A percentile compares a stretch with the other conserved stretches of the same genome.
Conservation (phyloP, 2,113 vertebrate species). For the Butorides virescens region DNA sequence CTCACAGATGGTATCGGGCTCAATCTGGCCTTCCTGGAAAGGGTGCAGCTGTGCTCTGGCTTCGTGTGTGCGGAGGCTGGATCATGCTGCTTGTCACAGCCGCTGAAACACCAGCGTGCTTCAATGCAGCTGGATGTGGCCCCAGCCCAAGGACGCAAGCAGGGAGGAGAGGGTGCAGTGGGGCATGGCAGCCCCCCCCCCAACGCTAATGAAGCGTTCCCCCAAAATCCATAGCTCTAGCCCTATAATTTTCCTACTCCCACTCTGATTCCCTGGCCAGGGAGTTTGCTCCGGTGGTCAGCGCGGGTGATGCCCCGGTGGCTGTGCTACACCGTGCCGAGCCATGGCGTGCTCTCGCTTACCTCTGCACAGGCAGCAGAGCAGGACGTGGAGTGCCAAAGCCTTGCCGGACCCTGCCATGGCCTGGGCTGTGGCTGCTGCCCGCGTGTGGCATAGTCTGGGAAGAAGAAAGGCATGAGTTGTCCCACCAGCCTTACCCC, state of each 20-base stretch:
- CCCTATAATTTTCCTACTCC: rapidly evolving
- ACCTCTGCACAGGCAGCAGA: conserved; percentile 66
- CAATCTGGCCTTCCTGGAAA: conserved; percentile 35
- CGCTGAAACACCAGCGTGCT: rapidly evolving
- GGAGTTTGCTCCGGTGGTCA: rapidly evolving
- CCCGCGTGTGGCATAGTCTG: background rate
- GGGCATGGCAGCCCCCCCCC: rapidly evolving
- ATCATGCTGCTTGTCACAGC: rapidly evolving
- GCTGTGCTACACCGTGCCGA: rapidly evolving
- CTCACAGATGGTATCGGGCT: background rate
- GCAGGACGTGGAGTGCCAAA: conserved; percentile 17
- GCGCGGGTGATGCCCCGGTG: rapidly evolving
- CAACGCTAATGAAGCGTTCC: rapidly evolving
- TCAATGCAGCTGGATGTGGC: rapidly evolving
- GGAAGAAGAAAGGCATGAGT: background rate
- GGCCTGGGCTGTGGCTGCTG: background rate
- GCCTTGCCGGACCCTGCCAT: background rate
- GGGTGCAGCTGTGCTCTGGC: background rate
- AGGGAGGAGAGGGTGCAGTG: background rate
- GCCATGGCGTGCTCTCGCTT: rapidly evolving
- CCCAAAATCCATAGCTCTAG: background rate
- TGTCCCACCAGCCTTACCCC: background rate
- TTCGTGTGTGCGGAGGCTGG: rapidly evolving
- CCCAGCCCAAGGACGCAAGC: rapidly evolving
- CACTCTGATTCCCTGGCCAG: rapidly evolving